These are phyloP conservation scores for Diarsia dahlii DNA, from an alignment of 2,888 invertebrate species.

Conservation along the genomic window DNA sequence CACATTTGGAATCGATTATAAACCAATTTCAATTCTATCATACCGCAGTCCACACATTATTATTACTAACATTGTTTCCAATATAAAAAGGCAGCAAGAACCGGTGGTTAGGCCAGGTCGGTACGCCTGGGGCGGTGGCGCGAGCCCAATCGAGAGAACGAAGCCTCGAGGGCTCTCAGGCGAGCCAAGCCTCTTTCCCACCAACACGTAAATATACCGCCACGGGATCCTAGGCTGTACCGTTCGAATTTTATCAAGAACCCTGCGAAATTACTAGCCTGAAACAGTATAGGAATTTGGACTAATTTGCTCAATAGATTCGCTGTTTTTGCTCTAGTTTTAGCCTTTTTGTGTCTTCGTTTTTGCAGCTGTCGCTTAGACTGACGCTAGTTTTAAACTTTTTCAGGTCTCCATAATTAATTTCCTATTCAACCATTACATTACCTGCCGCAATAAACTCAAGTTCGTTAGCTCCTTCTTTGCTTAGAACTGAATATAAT, in stretches of 20 bases:
- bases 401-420: constrained; percentile 40
- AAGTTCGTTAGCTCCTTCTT: constrained; percentile 54
- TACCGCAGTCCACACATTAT: constrained; percentile 55
- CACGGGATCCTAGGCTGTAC: constrained; percentile 68
- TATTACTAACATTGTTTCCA: constrained; percentile 64
- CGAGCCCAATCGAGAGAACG: constrained; percentile 82
- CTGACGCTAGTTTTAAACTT: constrained; percentile 15
- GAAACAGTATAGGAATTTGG: constrained; percentile 25
- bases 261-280: constrained; percentile 57
- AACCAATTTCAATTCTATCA: constrained; percentile 64
- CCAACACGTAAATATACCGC: constrained; percentile 76
- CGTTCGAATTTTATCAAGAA: constrained; percentile 68
- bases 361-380: constrained; percentile 39
- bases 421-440: constrained; percentile 47
- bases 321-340: constrained; percentile 25
- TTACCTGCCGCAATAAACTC: constrained; percentile 48
- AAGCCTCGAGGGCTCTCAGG: constrained; percentile 83
- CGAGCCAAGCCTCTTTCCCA: constrained; percentile 81
- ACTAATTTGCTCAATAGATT: constrained; percentile 6
- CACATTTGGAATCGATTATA: constrained; percentile 64
- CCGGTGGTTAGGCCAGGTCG: constrained; percentile 81
- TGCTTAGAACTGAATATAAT: constrained; percentile 54
- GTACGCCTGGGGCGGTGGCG: constrained; percentile 80
- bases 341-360: constrained; percentile 28
- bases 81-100: constrained; percentile 68